phyloP scores from a whole-genome alignment of 2,888 invertebrate genomes.

The Volucella zonaria region DNA sequence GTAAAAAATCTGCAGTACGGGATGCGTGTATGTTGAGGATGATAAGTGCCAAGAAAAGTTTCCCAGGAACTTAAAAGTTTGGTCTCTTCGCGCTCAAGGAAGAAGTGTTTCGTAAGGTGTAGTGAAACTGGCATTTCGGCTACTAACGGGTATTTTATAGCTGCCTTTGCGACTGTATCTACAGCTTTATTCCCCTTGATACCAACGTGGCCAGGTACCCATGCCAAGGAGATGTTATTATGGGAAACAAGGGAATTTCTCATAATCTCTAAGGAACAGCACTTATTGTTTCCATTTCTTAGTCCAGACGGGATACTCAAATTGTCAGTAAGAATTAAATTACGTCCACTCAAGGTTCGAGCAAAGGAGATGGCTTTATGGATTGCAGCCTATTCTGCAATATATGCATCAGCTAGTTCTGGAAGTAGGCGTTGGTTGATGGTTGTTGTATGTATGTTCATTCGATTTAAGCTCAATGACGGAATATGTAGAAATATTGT shows the following conservation, averaged over 20 bases:
- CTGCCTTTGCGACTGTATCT: no score
- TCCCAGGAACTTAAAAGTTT: neutral
- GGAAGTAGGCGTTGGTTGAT: neutral
- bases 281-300: conserved; percentile 1
- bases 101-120: neutral
- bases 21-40: neutral
- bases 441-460: no score
- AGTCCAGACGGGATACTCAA: neutral
- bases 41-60: neutral
- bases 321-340: conserved; percentile 11
- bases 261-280: neutral
- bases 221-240: neutral
- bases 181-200: neutral
- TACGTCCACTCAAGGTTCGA: neutral
- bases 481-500: conserved; percentile 4
- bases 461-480: no score
- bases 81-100: neutral
- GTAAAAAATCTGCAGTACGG: no score
- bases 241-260: neutral
- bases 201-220: conserved; percentile 13
- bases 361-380: conserved; percentile 2
- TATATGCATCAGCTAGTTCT: neutral
- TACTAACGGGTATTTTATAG: neutral
- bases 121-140: neutral
- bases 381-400: conserved; percentile 19